These are phyloP conservation scores for Entelurus aequoreus DNA, from an alignment of 2,113 vertebrate genomes.

Conservation along the genomic window DNA sequence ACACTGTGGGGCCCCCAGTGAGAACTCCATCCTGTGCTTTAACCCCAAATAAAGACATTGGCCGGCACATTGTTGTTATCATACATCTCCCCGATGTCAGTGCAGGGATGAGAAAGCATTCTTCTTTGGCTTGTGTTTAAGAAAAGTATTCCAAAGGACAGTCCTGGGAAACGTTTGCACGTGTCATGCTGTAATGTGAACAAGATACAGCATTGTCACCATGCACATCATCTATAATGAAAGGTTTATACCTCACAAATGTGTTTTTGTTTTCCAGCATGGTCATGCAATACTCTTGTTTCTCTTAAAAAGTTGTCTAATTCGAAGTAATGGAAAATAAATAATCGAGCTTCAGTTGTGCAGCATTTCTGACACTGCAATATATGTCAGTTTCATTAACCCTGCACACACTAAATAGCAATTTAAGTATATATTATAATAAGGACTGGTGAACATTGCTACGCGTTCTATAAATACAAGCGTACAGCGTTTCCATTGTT, in stretches of 20 bases:
- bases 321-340: not conserved
- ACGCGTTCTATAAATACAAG: too few relatives aligned
- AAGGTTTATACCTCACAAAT: not conserved
- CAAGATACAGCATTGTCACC: conserved; percentile 23
- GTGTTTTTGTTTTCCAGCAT: not conserved
- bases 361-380: not conserved
- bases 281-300: too few relatives aligned
- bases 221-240: not conserved
- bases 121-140: conserved; percentile 59
- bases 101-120: conserved; percentile 44
- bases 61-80: conserved; percentile 56
- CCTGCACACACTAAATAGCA: too few relatives aligned
- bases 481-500: too few relatives aligned
- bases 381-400: not conserved
- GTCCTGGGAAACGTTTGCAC: conserved; percentile 61
- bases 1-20: conserved; percentile 16
- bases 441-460: too few relatives aligned
- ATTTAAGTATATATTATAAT: too few relatives aligned
- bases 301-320: not conserved
- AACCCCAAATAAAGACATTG: conserved; percentile 73
- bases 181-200: conserved; percentile 45
- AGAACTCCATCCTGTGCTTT: conserved; percentile 45
- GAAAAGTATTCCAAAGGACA: conserved; percentile 58
- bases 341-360: not conserved
- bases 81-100: conserved; percentile 58